These are phyloP conservation scores for Neelides folsomi DNA, from an alignment of 2,888 invertebrate species.

Conservation along the genomic window DNA sequence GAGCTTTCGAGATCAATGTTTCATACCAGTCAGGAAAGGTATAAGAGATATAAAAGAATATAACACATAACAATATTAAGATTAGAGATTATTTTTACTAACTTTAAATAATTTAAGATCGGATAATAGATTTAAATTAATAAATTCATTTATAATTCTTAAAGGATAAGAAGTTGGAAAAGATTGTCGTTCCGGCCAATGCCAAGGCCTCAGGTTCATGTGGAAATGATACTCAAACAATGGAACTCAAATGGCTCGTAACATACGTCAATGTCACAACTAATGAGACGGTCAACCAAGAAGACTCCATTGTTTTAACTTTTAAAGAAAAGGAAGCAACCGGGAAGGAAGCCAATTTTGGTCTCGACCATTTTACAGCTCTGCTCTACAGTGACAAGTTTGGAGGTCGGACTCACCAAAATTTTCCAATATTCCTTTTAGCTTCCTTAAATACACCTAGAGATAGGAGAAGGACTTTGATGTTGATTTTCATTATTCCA, in stretches of 20 bases:
- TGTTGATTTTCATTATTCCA: background rate
- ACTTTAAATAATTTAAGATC: no score
- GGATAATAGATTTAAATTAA: no score
- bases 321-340: background rate
- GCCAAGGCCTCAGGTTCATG: conserved; percentile 39
- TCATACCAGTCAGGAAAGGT: conserved; percentile 38
- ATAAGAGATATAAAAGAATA: conserved; percentile 36
- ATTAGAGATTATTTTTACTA: no score
- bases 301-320: background rate
- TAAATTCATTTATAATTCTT: no score
- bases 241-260: conserved; percentile 39
- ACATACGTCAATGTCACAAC: conserved; percentile 33
- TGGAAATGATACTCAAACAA: conserved; percentile 35
- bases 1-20: conserved; percentile 53
- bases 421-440: background rate
- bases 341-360: background rate
- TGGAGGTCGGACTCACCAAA: background rate
- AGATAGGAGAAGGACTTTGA: conserved; percentile 1
- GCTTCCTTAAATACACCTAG: background rate
- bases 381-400: background rate
- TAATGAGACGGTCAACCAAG: conserved; percentile 36
- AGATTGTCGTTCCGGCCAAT: conserved; percentile 32
- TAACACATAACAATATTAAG: no score
- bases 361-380: background rate
- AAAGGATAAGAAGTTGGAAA: background rate